These are phyloP conservation scores for Yponomeuta sedellus DNA, from an alignment of 2,888 invertebrate genomes.

Conservation along the genomic window DNA sequence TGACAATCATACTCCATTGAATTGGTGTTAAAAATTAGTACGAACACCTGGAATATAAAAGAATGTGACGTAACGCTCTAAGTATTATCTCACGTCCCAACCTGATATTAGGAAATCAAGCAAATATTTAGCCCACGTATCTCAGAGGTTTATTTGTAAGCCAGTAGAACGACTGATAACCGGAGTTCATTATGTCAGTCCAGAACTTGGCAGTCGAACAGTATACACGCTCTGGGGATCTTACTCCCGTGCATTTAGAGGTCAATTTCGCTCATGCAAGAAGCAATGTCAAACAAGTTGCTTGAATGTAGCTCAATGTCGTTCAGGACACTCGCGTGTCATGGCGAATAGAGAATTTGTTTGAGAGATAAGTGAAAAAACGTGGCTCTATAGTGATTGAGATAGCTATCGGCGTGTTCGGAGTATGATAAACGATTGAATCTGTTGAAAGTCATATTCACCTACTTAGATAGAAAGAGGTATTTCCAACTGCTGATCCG, in stretches of 20 bases:
- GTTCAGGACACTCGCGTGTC: neutral
- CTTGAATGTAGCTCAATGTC: neutral
- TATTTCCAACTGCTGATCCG: neutral
- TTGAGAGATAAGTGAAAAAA: neutral
- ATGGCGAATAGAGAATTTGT: neutral
- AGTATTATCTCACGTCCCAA: neutral
- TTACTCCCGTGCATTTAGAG: neutral
- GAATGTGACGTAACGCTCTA: neutral
- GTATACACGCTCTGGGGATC: neutral
- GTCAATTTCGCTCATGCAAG: neutral
- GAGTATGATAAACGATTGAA: neutral
- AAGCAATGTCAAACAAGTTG: neutral
- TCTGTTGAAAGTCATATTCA: neutral
- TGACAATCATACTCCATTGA: too few species aligned
- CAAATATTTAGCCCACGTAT: neutral
- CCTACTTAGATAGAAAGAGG: neutral
- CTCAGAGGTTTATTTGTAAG: neutral
- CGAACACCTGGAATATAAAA: too few species aligned
- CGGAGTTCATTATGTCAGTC: neutral
- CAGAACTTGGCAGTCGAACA: neutral
- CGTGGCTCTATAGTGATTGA: neutral
- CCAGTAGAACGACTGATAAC: neutral
- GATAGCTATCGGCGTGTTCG: neutral
- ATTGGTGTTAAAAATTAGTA: too few species aligned
- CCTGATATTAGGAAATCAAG: neutral